These are phyloP conservation scores for Patella caerulea DNA, from an alignment of 2,888 invertebrate genomes.

Conservation along the genomic window DNA sequence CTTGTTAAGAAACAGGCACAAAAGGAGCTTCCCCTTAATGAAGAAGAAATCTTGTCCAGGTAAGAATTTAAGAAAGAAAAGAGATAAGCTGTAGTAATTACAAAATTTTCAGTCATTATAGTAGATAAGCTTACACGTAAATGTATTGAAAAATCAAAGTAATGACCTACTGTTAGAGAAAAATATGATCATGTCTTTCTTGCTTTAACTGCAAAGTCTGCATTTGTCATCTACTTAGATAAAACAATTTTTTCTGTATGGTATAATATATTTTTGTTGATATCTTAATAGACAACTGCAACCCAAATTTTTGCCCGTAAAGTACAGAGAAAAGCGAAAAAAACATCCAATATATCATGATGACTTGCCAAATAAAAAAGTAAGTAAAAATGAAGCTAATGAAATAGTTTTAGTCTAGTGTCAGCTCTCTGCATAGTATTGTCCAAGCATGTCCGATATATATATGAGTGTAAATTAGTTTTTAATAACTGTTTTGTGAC, in stretches of 20 bases:
- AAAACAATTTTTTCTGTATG: background rate
- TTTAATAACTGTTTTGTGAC: too few species aligned
- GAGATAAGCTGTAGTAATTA: too few species aligned
- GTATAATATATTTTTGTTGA: background rate
- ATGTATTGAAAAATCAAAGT: too few species aligned
- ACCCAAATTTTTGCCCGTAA: slow-evolving; percentile 57
- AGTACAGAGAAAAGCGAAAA: slow-evolving; percentile 51
- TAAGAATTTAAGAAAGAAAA: slow-evolving; percentile 22
- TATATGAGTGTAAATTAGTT: too few species aligned
- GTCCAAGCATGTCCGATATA: too few species aligned
- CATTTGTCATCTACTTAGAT: background rate
- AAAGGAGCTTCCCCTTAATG: slow-evolving; percentile 41
- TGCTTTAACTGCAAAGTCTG: background rate
- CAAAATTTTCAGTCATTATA: too few species aligned
- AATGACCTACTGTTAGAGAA: too few species aligned
- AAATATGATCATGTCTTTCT: too few species aligned
- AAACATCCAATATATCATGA: slow-evolving; percentile 59
- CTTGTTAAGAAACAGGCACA: slow-evolving; percentile 47
- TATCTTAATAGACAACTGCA: slow-evolving; percentile 47
- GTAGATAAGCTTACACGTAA: too few species aligned
- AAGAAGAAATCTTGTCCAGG: slow-evolving; percentile 53
- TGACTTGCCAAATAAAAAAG: slow-evolving; percentile 46
- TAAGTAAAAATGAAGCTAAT: slow-evolving; percentile 39
- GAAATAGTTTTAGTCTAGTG: too few species aligned
- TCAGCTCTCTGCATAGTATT: too few species aligned